phyloP scores from a whole-genome alignment of 2,113 vertebrate genomes.

The Chitala chitala region DNA sequence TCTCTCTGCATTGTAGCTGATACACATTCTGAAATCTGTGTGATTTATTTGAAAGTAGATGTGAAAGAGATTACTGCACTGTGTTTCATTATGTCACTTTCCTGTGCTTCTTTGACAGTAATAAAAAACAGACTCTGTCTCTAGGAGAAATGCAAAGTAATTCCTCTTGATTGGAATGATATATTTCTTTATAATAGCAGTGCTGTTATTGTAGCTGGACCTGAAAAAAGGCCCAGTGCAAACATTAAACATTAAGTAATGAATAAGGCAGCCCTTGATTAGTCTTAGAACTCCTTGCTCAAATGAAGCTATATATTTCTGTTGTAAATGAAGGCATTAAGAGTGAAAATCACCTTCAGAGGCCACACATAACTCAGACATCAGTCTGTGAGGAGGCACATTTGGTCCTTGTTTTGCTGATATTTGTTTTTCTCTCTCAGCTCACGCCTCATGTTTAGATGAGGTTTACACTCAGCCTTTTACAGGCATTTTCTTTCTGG shows the following conservation, averaged over 20 bases:
- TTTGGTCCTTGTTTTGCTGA: background rate
- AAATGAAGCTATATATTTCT: background rate
- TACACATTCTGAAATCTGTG: slow-evolving; percentile 6
- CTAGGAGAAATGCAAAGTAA: slow-evolving; percentile 11
- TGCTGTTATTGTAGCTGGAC: background rate
- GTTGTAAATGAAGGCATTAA: slow-evolving; percentile 4
- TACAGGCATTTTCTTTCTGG: too few species aligned
- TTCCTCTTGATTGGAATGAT: slow-evolving; percentile 15
- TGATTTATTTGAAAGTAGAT: slow-evolving; percentile 26
- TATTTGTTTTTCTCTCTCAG: slow-evolving; percentile 18
- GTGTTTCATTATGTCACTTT: slow-evolving; percentile 18
- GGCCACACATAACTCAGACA: slow-evolving; percentile 6
- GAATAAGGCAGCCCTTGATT: background rate
- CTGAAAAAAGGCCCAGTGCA: slow-evolving; percentile 1
- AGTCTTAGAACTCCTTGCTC: background rate
- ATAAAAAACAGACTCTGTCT: slow-evolving; percentile 17
- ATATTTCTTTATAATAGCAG: slow-evolving; percentile 15
- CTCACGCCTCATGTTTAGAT: background rate
- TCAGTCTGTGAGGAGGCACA: background rate
- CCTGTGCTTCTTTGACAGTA: slow-evolving; percentile 12
- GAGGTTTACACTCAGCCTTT: too few species aligned
- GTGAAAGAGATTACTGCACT: slow-evolving; percentile 25
- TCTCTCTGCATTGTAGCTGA: slow-evolving; percentile 1
- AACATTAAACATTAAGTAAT: background rate
- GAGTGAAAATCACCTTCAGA: slow-evolving; percentile 1